Conservation (phyloP, 2,888 invertebrate genomes). For the Keiferia lycopersicella region DNA sequence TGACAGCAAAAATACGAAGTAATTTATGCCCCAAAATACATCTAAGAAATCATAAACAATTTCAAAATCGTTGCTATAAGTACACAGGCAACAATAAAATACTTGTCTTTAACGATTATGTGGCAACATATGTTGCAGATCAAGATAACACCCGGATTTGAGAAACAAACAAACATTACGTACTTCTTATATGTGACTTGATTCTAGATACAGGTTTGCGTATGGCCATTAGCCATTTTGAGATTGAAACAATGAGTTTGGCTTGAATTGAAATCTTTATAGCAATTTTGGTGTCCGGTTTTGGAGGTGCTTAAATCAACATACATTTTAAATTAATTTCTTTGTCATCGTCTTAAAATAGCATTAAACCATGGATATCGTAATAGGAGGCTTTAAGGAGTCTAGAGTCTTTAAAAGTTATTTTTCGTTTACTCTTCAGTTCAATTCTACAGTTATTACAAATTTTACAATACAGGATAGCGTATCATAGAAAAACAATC, state of each 20-base stretch:
- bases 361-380: no score
- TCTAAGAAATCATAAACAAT: neutral
- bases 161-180: slow-evolving; percentile 11
- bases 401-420: no score
- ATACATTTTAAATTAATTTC: no score
- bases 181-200: slow-evolving; percentile 16
- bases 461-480: no score
- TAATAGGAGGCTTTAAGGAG: no score
- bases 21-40: neutral
- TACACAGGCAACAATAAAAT: slow-evolving; percentile 18
- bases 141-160: slow-evolving; percentile 20
- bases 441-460: no score
- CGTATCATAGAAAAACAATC: no score
- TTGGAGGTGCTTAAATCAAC: no score
- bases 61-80: neutral
- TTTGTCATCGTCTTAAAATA: no score
- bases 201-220: slow-evolving; percentile 9
- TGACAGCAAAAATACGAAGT: neutral
- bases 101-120: slow-evolving; percentile 29
- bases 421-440: no score
- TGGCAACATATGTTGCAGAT: slow-evolving; percentile 10
- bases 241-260: slow-evolving; percentile 14
- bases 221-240: slow-evolving; percentile 17
- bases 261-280: neutral
- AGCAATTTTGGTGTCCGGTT: neutral